Evolutionary conservation across 2,797 vertebrate genomes (phyloP).

Genomic region (Okamejei kenojei): DNA sequence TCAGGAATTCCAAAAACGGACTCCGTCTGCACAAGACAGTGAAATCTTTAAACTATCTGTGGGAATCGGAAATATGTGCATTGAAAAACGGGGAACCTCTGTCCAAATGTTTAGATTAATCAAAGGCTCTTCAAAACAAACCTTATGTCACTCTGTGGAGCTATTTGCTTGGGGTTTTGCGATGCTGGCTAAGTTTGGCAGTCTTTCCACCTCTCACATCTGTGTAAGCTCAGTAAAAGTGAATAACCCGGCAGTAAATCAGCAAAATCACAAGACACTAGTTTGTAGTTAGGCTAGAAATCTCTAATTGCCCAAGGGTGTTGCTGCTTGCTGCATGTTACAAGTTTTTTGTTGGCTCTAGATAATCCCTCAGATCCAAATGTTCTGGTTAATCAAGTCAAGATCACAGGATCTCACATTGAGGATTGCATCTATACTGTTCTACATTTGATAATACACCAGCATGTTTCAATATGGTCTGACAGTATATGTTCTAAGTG

Average conservation of each 20-base stretch:
- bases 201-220: neutral
- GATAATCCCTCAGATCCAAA: neutral
- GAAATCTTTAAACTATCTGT: constrained; percentile 10
- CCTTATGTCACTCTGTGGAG: neutral
- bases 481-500: neutral
- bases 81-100: neutral
- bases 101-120: neutral
- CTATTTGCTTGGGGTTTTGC: neutral
- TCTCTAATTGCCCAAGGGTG: too few species aligned
- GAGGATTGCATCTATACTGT: neutral
- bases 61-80: neutral
- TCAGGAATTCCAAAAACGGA: constrained; percentile 52
- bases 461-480: neutral
- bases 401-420: too few species aligned
- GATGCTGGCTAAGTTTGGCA: neutral
- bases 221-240: neutral
- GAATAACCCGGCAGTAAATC: neutral
- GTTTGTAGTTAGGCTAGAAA: neutral
- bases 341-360: neutral
- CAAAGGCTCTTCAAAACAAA: constrained; percentile 1
- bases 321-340: neutral
- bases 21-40: constrained; percentile 39
- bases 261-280: neutral
- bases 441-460: neutral
- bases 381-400: too few species aligned